Percentiles rank a stretch among this genome's conserved stretches.
These are phyloP conservation scores for Spizaetus ornatus DNA, from an alignment of 2,113 vertebrate species.

Conservation along the genomic window DNA sequence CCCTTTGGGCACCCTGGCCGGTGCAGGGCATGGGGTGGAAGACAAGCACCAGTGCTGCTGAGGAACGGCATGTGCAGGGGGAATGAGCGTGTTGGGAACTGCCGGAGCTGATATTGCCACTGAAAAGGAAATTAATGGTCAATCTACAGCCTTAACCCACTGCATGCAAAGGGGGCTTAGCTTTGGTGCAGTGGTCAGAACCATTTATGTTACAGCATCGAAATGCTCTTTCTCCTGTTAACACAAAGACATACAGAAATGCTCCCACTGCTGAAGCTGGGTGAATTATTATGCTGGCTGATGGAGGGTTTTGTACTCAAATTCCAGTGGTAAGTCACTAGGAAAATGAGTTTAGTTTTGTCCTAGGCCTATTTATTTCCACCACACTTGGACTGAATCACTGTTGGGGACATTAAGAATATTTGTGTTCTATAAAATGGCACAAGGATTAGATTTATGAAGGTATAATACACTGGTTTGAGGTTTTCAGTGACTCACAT, in stretches of 20 bases:
- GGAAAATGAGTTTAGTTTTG: not conserved
- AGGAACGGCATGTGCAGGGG: not conserved
- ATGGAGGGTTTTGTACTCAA: not conserved
- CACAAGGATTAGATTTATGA: not conserved
- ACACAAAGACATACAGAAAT: not conserved
- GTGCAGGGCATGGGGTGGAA: not conserved
- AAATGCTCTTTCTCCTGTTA: not conserved
- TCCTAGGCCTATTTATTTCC: not conserved
- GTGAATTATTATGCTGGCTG: not conserved
- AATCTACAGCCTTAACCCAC: not conserved
- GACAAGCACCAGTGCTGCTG: not conserved
- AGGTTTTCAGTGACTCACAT: not conserved
- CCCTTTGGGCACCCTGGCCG: rapidly evolving
- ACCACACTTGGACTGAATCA: not conserved
- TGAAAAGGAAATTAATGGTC: not conserved
- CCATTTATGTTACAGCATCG: not conserved
- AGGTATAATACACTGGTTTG: not conserved
- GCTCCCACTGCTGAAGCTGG: not conserved
- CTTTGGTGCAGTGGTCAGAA: not conserved
- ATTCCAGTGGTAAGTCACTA: not conserved
- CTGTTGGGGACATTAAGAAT: not conserved
- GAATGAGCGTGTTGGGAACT: not conserved
- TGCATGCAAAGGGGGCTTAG: not conserved
- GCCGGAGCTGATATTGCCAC: not conserved
- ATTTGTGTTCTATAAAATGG: not conserved